Conservation (phyloP, 23 tunicate species). For the Ascidia mentula region DNA sequence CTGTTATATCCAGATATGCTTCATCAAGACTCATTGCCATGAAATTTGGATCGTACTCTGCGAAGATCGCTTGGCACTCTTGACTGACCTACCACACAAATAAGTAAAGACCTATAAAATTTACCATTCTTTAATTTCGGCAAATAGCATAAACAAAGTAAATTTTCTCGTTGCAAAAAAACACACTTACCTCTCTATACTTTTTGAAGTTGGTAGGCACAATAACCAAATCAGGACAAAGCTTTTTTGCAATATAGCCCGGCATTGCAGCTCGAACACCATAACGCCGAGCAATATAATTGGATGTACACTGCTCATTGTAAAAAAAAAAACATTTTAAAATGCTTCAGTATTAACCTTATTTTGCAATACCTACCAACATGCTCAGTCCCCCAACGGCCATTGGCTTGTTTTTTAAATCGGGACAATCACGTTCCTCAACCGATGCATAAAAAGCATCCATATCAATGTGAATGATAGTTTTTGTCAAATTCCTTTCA, state of each 20-base stretch:
- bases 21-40: constrained; percentile 88
- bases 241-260: constrained; percentile 91
- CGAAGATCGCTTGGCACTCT: constrained; percentile 60
- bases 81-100: constrained; percentile 67
- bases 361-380: constrained; percentile 50
- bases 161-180: neutral
- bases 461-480: constrained; percentile 96
- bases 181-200: constrained; percentile 55
- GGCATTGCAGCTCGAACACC: constrained; percentile 99
- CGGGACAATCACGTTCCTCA: constrained; percentile 92
- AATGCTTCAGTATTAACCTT: neutral
- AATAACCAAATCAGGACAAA: constrained; percentile 77
- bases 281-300: constrained; percentile 86
- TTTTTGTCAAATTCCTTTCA: constrained; percentile 44
- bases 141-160: neutral
- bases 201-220: constrained; percentile 81
- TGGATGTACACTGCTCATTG: constrained; percentile 83
- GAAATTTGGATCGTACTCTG: constrained; percentile 81
- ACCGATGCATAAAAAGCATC: constrained; percentile 98
- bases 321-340: neutral
- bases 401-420: constrained; percentile 77
- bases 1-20: constrained; percentile 93
- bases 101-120: too few relatives aligned
- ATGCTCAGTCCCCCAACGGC: constrained; percentile 94
- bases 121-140: too few relatives aligned